These are phyloP conservation scores for Cylas formicarius DNA, from an alignment of 1,140 invertebrate species.

Conservation along the genomic window DNA sequence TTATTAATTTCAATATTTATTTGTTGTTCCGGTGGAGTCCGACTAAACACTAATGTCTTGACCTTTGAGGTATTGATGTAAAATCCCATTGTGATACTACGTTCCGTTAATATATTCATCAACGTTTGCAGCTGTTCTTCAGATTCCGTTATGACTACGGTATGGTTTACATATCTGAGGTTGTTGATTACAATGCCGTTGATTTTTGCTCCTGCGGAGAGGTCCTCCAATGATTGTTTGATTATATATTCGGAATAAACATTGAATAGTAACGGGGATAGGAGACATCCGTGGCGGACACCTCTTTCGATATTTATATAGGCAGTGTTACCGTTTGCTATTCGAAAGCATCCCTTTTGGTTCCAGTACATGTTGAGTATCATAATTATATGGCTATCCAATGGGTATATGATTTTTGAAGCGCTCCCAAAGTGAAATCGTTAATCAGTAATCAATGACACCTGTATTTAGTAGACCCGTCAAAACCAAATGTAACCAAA, in stretches of 20 bases:
- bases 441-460: too few species aligned
- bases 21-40: too few species aligned
- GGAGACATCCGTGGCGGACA: constrained; percentile 33
- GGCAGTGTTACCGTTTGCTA: constrained; percentile 16
- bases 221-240: constrained; percentile 16
- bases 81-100: too few species aligned
- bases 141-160: constrained; percentile 20
- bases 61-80: too few species aligned
- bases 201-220: constrained; percentile 19
- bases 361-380: constrained; percentile 16
- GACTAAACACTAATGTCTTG: too few species aligned
- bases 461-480: too few species aligned
- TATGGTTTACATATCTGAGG: constrained; percentile 29
- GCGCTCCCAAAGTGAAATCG: too few species aligned
- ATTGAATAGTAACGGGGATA: constrained; percentile 38
- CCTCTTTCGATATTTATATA: constrained; percentile 24
- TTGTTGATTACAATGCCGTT: constrained; percentile 26
- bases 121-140: constrained; percentile 18
- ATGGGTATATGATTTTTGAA: too few species aligned
- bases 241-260: constrained; percentile 30
- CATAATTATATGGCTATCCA: constrained; percentile 12
- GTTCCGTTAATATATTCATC: too few species aligned
- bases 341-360: constrained; percentile 14
- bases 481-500: too few species aligned
- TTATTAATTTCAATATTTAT: too few species aligned